Evolutionary conservation across 2,888 invertebrate species (phyloP).

Genomic region (Cheilosia pagana): DNA sequence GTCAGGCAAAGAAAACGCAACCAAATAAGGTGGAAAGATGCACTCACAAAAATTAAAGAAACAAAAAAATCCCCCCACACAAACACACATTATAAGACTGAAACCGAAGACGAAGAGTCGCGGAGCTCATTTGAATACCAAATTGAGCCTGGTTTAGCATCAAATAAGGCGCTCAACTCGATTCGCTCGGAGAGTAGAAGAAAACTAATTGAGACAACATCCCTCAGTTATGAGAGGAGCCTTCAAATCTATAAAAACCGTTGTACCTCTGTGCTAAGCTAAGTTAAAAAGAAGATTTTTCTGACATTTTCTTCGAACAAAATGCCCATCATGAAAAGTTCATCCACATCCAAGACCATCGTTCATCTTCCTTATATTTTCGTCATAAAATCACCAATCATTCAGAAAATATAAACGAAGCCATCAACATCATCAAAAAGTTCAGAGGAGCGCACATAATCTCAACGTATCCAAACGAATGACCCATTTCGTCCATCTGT

Average conservation of each 20-base stretch:
- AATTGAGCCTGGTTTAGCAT: constrained; percentile 54
- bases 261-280: constrained; percentile 61
- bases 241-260: constrained; percentile 24
- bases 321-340: constrained; percentile 67
- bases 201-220: neutral
- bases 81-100: constrained; percentile 69
- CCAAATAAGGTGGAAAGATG: constrained; percentile 64
- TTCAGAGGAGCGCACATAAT: constrained; percentile 12
- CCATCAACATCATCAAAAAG: neutral
- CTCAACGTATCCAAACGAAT: constrained; percentile 33
- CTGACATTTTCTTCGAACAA: constrained; percentile 67
- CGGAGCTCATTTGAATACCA: constrained; percentile 58
- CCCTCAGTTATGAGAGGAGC: constrained; percentile 3
- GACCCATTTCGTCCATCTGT: neutral
- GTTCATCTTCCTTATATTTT: constrained; percentile 50
- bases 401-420: constrained; percentile 47
- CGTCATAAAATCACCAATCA: neutral
- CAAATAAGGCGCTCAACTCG: constrained; percentile 45
- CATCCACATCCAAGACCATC: constrained; percentile 20
- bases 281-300: constrained; percentile 50
- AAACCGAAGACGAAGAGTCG: constrained; percentile 45
- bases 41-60: constrained; percentile 17
- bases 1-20: constrained; percentile 42
- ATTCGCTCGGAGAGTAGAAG: constrained; percentile 11
- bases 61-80: neutral